phyloP scores from a whole-genome alignment of 2,888 invertebrate genomes.

The Papilio demoleus region DNA sequence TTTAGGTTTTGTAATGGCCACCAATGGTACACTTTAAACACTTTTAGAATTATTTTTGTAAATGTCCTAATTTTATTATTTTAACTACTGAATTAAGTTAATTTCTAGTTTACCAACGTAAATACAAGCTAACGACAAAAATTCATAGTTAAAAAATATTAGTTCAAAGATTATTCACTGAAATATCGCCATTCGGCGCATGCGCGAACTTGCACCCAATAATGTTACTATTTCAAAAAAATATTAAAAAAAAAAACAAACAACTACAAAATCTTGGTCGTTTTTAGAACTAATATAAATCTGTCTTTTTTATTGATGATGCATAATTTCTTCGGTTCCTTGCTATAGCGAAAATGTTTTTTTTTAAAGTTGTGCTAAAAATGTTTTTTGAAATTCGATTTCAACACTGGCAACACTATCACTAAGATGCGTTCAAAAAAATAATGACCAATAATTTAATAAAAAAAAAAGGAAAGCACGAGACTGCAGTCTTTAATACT shows the following conservation, averaged over 20 bases:
- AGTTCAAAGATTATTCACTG: constrained; percentile 82
- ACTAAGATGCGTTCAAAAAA: constrained; percentile 5
- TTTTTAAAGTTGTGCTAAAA: background rate
- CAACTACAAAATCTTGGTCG: constrained; percentile 19
- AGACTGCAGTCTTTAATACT: too few species aligned
- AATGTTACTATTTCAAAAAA: constrained; percentile 62
- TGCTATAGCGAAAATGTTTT: background rate
- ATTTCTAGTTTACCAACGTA: constrained; percentile 68
- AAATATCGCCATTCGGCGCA: constrained; percentile 83
- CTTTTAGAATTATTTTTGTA: constrained; percentile 61
- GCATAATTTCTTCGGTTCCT: background rate
- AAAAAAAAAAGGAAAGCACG: background rate
- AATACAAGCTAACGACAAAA: constrained; percentile 79
- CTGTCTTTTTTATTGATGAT: background rate
- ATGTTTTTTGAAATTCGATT: background rate
- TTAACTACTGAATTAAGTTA: constrained; percentile 57
- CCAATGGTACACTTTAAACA: constrained; percentile 81
- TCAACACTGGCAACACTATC: background rate
- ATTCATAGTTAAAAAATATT: constrained; percentile 81
- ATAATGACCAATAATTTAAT: background rate
- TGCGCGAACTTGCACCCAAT: constrained; percentile 79
- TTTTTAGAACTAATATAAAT: constrained; percentile 7
- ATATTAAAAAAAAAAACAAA: constrained; percentile 37
- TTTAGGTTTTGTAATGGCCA: constrained; percentile 84
- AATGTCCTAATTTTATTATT: constrained; percentile 55